Conservation (phyloP, 1,140 invertebrate genomes). For the Drosophila sp. region DNA sequence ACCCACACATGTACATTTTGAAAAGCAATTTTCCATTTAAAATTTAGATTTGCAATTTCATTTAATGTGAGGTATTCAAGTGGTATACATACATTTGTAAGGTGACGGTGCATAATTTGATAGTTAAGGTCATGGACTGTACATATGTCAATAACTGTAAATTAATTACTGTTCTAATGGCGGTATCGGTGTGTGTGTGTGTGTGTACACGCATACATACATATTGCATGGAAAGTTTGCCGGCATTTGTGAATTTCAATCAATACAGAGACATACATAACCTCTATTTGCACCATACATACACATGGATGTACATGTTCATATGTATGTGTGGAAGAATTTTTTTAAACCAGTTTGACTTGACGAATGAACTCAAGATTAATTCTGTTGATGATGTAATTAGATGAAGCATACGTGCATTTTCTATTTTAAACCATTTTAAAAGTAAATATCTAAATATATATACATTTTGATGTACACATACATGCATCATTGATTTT, state of each 20-base stretch:
- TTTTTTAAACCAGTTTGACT: conserved; percentile 66
- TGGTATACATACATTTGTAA: neutral
- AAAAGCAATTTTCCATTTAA: conserved; percentile 1
- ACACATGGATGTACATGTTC: conserved; percentile 2
- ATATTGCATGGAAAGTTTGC: conserved; percentile 28
- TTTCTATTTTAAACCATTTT: conserved; percentile 5
- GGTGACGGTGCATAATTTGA: neutral
- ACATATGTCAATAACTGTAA: conserved; percentile 9
- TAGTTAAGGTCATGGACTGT: conserved; percentile 14
- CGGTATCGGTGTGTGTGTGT: neutral
- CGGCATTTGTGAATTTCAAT: conserved; percentile 35
- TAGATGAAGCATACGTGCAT: conserved; percentile 41
- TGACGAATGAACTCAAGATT: conserved; percentile 59
- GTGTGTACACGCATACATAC: neutral
- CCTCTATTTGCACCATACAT: conserved; percentile 36
- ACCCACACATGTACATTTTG: neutral
- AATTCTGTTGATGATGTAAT: conserved; percentile 70
- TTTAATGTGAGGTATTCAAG: neutral
- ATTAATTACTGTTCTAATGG: conserved; percentile 7
- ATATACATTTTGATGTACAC: neutral
- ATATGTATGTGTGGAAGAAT: conserved; percentile 26
- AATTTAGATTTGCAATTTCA: conserved; percentile 5
- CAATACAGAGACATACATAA: conserved; percentile 39
- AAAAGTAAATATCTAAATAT: neutral
- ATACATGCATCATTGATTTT: conserved; percentile 27